phyloP scores from a whole-genome alignment of 2,888 invertebrate species.

The Trachelus iudaicus region DNA sequence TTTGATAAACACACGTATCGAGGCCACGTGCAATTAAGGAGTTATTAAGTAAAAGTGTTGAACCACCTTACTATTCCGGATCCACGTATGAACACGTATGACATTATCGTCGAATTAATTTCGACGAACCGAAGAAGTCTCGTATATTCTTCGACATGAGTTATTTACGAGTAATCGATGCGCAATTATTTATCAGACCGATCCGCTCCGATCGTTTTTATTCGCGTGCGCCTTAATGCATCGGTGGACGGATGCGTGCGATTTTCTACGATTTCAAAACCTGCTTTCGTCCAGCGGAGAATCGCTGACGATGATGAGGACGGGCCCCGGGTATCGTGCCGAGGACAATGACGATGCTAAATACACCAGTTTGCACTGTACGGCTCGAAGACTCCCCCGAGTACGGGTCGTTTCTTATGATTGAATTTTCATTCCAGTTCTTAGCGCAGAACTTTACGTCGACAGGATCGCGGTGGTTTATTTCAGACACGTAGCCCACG shows the following conservation, averaged over 20 bases:
- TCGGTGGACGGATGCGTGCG: background rate
- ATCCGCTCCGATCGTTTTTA: background rate
- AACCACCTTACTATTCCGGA: background rate
- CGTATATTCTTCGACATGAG: slow-evolving; percentile 3
- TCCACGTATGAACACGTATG: background rate
- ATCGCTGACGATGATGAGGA: background rate
- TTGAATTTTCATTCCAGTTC: background rate
- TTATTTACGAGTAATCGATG: slow-evolving; percentile 35
- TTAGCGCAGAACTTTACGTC: background rate
- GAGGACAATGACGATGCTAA: background rate
- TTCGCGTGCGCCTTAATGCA: background rate
- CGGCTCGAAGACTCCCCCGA: background rate
- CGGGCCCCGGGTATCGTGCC: background rate
- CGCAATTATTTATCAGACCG: background rate
- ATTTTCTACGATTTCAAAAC: background rate
- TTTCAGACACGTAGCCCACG: background rate
- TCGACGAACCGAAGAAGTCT: background rate
- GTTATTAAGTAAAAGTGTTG: background rate
- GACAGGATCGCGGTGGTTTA: background rate
- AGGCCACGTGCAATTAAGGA: background rate
- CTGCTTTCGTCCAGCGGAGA: background rate
- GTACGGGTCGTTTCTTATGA: background rate
- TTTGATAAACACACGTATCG: background rate
- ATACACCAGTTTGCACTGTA: background rate
- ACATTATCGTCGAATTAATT: background rate